Conservation (phyloP, 2,113 vertebrate genomes). For the Dromaius novaehollandiae region DNA sequence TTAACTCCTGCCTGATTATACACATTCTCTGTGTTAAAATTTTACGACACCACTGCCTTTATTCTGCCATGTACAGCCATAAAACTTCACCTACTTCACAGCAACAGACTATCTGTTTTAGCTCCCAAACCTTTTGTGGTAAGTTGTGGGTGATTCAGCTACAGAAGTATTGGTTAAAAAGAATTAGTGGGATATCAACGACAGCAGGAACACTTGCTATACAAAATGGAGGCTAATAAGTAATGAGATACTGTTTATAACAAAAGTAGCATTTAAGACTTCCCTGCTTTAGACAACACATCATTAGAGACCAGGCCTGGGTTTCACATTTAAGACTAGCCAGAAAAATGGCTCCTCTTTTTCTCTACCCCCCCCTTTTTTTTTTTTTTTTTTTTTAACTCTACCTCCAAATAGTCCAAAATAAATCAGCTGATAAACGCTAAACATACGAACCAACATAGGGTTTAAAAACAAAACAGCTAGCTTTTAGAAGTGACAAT, state of each 20-base stretch:
- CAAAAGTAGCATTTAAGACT: background rate
- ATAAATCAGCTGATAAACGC: background rate
- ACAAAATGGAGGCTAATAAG: background rate
- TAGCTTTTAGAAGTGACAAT: background rate
- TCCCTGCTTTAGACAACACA: background rate
- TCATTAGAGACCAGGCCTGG: background rate
- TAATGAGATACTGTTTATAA: background rate
- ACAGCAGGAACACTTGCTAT: background rate
- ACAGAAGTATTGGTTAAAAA: accelerated
- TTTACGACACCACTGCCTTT: background rate
- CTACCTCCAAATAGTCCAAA: background rate
- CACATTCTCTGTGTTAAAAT: background rate
- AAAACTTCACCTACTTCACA: background rate
- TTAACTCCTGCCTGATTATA: background rate
- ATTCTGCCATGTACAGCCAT: background rate
- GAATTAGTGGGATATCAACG: background rate
- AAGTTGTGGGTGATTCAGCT: background rate
- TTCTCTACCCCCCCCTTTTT: accelerated
- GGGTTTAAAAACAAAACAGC: background rate
- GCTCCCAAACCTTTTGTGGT: background rate
- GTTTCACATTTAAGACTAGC: background rate
- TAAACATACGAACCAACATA: background rate
- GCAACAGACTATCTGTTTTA: background rate
- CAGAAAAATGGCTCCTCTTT: background rate
- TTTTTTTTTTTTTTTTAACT: background rate